phyloP scores from a whole-genome alignment of 2,113 vertebrate genomes.

The Notarius lentiginosus region DNA sequence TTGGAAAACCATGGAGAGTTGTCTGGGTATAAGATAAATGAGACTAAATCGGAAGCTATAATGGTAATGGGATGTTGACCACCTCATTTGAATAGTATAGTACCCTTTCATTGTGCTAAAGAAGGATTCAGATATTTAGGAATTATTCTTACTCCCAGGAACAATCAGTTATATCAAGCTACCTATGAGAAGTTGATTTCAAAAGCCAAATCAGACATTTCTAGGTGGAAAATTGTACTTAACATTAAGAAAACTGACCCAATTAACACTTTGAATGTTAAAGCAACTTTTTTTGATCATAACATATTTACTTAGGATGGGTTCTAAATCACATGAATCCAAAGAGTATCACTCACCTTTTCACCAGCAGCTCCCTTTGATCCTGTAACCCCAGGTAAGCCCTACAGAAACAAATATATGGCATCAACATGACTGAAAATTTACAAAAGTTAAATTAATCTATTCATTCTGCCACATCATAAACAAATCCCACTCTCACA shows the following conservation, averaged over 20 bases:
- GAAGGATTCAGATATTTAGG: no score
- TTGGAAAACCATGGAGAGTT: no score
- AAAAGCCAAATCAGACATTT: background rate
- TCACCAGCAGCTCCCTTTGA: slow-evolving; percentile 81
- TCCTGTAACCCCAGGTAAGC: slow-evolving; percentile 86
- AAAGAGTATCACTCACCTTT: slow-evolving; percentile 76
- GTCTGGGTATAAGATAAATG: no score
- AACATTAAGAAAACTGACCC: background rate
- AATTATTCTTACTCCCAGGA: no score
- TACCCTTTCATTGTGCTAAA: no score
- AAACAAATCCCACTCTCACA: background rate
- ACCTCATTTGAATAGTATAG: no score
- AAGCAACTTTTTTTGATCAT: background rate
- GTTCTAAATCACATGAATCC: background rate
- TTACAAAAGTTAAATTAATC: background rate
- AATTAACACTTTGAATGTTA: background rate
- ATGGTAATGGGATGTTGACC: no score
- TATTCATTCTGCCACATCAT: background rate
- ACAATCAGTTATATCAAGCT: no score
- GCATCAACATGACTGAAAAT: background rate
- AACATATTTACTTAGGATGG: background rate
- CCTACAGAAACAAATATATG: slow-evolving; percentile 71
- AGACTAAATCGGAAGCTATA: no score
- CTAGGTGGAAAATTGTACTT: background rate
- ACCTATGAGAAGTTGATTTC: no score